phyloP scores from a whole-genome alignment of 1,140 invertebrate species.

The Micrasema minimum region DNA sequence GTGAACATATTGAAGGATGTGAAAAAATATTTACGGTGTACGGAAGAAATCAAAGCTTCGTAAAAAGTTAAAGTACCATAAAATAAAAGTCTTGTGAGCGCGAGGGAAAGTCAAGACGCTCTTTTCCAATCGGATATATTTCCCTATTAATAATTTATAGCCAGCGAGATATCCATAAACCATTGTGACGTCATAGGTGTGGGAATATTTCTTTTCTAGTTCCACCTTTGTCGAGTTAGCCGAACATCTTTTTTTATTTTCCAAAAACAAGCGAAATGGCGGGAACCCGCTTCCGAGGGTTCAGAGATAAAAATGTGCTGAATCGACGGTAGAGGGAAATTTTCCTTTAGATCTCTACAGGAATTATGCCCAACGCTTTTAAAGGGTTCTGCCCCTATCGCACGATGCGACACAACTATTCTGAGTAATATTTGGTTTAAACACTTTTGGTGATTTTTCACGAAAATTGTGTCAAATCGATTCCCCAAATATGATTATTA shows the following conservation, averaged over 20 bases:
- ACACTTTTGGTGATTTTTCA: too few relatives aligned
- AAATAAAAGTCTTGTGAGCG: too few relatives aligned
- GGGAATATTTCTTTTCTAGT: constrained; percentile 7
- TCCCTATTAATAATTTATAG: constrained; percentile 33
- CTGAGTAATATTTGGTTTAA: too few relatives aligned
- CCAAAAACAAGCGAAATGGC: constrained; percentile 28
- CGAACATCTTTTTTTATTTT: constrained; percentile 28
- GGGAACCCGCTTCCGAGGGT: constrained; percentile 18
- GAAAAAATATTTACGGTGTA: too few relatives aligned
- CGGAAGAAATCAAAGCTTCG: too few relatives aligned
- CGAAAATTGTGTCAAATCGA: too few relatives aligned
- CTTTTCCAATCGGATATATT: constrained; percentile 2
- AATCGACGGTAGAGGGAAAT: constrained; percentile 18
- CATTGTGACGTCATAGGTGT: constrained; percentile 27
- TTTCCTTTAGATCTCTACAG: constrained; percentile 1
- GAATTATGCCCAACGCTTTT: constrained; percentile 21
- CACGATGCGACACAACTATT: too few relatives aligned
- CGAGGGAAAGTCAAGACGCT: neutral
- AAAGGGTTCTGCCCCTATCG: too few relatives aligned
- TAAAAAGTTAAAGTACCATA: too few relatives aligned
- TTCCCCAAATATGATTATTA: too few relatives aligned
- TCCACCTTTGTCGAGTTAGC: constrained; percentile 27
- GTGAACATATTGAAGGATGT: too few relatives aligned
- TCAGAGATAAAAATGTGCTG: constrained; percentile 34
- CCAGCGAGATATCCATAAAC: constrained; percentile 8